These are phyloP conservation scores for Xanthorhoe spadicearia DNA, from an alignment of 2,888 invertebrate genomes.

Conservation along the genomic window DNA sequence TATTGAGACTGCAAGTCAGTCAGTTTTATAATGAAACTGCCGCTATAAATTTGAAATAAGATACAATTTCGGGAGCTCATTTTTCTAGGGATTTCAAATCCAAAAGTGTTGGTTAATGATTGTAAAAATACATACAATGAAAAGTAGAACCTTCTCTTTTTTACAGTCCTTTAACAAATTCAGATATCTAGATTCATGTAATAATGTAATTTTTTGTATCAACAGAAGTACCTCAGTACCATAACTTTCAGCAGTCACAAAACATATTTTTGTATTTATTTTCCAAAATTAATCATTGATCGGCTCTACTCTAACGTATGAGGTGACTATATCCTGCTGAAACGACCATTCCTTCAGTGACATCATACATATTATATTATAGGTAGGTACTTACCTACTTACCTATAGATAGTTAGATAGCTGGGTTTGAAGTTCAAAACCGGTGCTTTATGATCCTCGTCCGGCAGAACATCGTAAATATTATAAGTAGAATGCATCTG, in stretches of 20 bases:
- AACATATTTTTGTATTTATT: no score
- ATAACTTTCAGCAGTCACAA: no score
- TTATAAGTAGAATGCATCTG: conserved; percentile 59
- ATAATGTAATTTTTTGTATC: no score
- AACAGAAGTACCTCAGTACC: no score
- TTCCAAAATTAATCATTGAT: no score
- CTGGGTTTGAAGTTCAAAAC: conserved; percentile 53
- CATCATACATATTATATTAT: no score
- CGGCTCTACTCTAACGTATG: no score
- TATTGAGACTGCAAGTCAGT: no score
- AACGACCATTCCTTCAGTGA: neutral
- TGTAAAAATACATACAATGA: no score
- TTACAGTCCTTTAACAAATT: no score
- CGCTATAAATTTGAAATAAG: conserved; percentile 4
- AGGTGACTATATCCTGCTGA: neutral
- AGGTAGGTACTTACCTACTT: neutral
- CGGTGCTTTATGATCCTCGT: conserved; percentile 76
- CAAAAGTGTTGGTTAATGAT: neutral
- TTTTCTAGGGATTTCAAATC: conserved; percentile 23
- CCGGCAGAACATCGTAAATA: conserved; percentile 74
- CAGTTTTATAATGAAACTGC: conserved; percentile 1
- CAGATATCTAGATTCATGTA: no score
- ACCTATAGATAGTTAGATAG: conserved; percentile 10
- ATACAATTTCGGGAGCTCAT: neutral
- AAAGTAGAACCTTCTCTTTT: no score